These are phyloP conservation scores for Blennius ocellaris DNA, from an alignment of 2,113 vertebrate species.

Conservation along the genomic window DNA sequence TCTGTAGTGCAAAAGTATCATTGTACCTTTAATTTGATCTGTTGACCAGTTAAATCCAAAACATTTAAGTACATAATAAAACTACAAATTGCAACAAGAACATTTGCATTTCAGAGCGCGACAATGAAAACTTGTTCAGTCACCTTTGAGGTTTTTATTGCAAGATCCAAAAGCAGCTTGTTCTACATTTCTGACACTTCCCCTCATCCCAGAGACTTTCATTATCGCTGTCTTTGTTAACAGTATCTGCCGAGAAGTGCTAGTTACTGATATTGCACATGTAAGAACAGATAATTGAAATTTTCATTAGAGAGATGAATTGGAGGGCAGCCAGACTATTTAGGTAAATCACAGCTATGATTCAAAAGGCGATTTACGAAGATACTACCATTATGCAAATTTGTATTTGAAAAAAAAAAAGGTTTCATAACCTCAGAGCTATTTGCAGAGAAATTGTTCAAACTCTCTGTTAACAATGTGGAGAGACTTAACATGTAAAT, in stretches of 20 bases:
- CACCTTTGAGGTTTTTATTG: slow-evolving; percentile 21
- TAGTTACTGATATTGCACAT: slow-evolving; percentile 70
- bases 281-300: slow-evolving; percentile 67
- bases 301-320: slow-evolving; percentile 77
- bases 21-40: too few relatives aligned
- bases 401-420: slow-evolving; percentile 78
- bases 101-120: background rate
- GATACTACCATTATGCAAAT: slow-evolving; percentile 79
- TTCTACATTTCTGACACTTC: slow-evolving; percentile 47
- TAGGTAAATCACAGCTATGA: slow-evolving; percentile 80
- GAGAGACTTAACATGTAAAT: slow-evolving; percentile 81
- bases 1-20: background rate
- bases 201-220: slow-evolving; percentile 39
- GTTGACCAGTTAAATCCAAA: too few relatives aligned
- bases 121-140: background rate
- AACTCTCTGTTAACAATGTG: slow-evolving; percentile 75
- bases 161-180: slow-evolving; percentile 8
- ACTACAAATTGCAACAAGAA: background rate
- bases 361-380: slow-evolving; percentile 74
- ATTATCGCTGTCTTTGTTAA: slow-evolving; percentile 40
- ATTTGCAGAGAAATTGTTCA: slow-evolving; percentile 78
- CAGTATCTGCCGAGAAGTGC: slow-evolving; percentile 35
- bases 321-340: slow-evolving; percentile 76
- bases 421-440: slow-evolving; percentile 81
- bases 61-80: slow-evolving; percentile 8